Evolutionary conservation across 1,140 invertebrate genomes (phyloP), one percentile per base, ranked within the genome.

Genomic region (Helicorthomorpha holstii): DNA sequence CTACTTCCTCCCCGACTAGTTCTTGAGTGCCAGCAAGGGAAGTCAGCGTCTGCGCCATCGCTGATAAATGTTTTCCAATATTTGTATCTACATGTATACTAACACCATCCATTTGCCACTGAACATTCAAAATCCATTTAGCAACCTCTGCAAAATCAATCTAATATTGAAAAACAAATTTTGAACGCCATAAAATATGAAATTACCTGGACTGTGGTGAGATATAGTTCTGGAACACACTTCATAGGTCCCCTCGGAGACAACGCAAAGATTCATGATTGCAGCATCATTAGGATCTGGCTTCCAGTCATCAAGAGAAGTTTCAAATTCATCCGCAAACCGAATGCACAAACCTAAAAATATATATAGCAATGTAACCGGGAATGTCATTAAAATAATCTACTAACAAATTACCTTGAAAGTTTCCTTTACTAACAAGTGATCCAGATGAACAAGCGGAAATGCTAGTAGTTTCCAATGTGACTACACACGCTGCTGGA

Each of bases 21-120:
- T 91, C 86, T 50, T 85, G 67, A 41, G 70, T 71, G 61, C 77
- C 77, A 1, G 92, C 91, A 25, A 98, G 69, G 73, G 89, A 88
- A 0, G 94, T 98, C 14, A 98, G 73, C 1, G 94, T 98, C 63
- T 93, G 85, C 1, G 90, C 90, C 21, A 98, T 70, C 1, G 88
- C 82, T 1, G 88, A 91, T 19, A 97, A 69, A 63, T 95, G 88
- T 65, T 96, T 95, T 26, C 95, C 94, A 24, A 97, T 89, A 63
- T 85, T 92, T 0, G 91, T 87, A 66, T 97, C 92, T 45, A 97
- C 70, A 66, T 97, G 89, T 52, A 96, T 92, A 63, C 96, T 92
- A 19, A 97, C 90, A 50, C 95, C 95, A 71, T 97, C 88, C 95
- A 98, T 98, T 70, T 96, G 84, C 91, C 93, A 97, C 57, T 90